Conservation (phyloP, 2,113 vertebrate species). For the Aphyosemion australe region DNA sequence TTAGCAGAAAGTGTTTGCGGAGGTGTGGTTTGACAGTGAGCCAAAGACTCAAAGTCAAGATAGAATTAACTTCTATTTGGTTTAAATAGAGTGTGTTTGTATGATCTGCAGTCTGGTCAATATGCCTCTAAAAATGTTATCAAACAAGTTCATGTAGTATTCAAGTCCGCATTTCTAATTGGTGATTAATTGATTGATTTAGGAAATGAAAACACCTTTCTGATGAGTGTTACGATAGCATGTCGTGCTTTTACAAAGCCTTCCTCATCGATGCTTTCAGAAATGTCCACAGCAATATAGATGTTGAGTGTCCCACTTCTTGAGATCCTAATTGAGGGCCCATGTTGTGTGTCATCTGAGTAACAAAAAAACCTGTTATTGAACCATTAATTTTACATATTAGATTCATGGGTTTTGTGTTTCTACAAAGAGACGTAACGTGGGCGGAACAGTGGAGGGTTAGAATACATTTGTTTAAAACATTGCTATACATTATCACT, state of each 20-base stretch:
- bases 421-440: not conserved
- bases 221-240: slow-evolving; percentile 50
- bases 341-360: slow-evolving; percentile 57
- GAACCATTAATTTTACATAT: no score
- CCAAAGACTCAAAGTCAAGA: slow-evolving; percentile 38
- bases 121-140: not conserved
- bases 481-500: no score
- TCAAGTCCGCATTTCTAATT: not conserved
- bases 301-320: slow-evolving; percentile 73
- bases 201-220: slow-evolving; percentile 58
- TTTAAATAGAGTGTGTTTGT: slow-evolving; percentile 15
- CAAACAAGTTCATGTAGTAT: slow-evolving; percentile 11
- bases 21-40: slow-evolving; percentile 36
- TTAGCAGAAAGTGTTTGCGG: not conserved
- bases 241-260: slow-evolving; percentile 32
- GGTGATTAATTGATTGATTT: not conserved
- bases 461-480: no score
- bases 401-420: not conserved
- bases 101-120: slow-evolving; percentile 23
- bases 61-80: slow-evolving; percentile 40
- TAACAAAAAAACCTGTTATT: slow-evolving; percentile 9
- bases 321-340: slow-evolving; percentile 54
- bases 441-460: no score
- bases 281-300: slow-evolving; percentile 80
- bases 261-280: slow-evolving; percentile 57